These are phyloP conservation scores for Synergus itoensis DNA, from an alignment of 2,888 invertebrate species.

Conservation along the genomic window DNA sequence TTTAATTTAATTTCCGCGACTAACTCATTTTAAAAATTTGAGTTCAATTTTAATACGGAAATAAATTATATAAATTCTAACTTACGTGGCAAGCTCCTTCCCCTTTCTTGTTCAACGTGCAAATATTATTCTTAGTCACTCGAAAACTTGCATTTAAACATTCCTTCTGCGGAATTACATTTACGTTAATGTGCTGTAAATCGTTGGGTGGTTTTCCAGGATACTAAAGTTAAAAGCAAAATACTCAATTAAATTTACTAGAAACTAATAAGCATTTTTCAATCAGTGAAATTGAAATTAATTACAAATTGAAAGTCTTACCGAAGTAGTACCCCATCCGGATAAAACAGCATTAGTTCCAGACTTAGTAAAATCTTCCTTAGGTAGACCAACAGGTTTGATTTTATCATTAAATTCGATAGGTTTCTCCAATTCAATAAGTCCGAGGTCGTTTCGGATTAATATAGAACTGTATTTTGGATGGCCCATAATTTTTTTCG, in stretches of 20 bases:
- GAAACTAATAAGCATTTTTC: neutral
- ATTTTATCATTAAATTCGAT: constrained; percentile 70
- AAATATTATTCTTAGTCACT: constrained; percentile 80
- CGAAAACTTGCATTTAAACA: constrained; percentile 77
- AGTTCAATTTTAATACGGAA: constrained; percentile 11
- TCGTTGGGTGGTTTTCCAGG: constrained; percentile 80
- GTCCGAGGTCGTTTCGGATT: constrained; percentile 73
- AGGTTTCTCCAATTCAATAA: constrained; percentile 68
- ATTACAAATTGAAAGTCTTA: constrained; percentile 54
- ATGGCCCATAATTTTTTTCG: constrained; percentile 63
- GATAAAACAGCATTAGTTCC: constrained; percentile 71
- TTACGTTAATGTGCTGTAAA: constrained; percentile 80
- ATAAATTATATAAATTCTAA: constrained; percentile 45
- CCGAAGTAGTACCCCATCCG: constrained; percentile 74
- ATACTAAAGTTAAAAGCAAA: constrained; percentile 75
- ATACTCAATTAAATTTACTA: neutral
- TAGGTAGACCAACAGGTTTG: constrained; percentile 65
- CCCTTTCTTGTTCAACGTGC: constrained; percentile 81
- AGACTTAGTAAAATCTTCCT: constrained; percentile 66
- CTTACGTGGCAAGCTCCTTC: constrained; percentile 84
- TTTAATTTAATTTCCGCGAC: no score
- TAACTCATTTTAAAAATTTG: neutral
- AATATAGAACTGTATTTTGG: constrained; percentile 66
- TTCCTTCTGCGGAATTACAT: constrained; percentile 78
- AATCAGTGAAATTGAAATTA: neutral